Evolutionary conservation across 2,113 vertebrate species (phyloP).

Genomic region (Sceloporus undulatus): DNA sequence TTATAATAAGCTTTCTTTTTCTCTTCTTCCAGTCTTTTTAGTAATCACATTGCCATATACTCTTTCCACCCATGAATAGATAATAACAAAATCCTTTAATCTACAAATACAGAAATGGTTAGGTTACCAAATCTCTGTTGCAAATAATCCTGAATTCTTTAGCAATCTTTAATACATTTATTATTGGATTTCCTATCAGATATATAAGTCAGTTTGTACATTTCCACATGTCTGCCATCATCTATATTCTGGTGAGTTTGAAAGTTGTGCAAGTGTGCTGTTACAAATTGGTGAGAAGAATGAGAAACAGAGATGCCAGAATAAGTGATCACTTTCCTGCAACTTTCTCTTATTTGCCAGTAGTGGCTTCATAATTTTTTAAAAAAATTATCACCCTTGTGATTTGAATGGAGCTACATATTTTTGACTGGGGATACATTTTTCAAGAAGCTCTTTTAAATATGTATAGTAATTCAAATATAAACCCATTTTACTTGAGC

Average conservation of each 20-base stretch:
- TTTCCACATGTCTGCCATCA: too few relatives aligned
- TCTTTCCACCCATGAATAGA: too few relatives aligned
- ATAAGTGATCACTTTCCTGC: not conserved
- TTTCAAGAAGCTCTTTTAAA: conserved; percentile 18
- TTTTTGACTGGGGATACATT: not conserved
- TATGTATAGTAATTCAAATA: conserved; percentile 37
- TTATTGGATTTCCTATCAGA: too few relatives aligned
- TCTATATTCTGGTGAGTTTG: not conserved
- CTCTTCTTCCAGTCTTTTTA: too few relatives aligned
- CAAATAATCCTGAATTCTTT: too few relatives aligned
- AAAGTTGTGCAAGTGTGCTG: not conserved
- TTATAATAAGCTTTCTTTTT: too few relatives aligned
- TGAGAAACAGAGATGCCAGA: not conserved
- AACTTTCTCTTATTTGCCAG: conserved; percentile 25
- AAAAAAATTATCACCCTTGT: conserved; percentile 4
- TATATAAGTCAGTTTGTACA: too few relatives aligned
- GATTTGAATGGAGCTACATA: not conserved
- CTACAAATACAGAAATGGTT: too few relatives aligned
- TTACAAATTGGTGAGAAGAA: not conserved
- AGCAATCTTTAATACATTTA: too few relatives aligned
- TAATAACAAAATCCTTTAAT: too few relatives aligned
- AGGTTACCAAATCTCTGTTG: too few relatives aligned
- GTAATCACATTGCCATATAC: too few relatives aligned
- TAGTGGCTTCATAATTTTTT: not conserved
- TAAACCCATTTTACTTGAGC: not conserved